Base-by-base conservation (phyloP, 2,113 vertebrate species). In the Clarias gariepinus region DNA sequence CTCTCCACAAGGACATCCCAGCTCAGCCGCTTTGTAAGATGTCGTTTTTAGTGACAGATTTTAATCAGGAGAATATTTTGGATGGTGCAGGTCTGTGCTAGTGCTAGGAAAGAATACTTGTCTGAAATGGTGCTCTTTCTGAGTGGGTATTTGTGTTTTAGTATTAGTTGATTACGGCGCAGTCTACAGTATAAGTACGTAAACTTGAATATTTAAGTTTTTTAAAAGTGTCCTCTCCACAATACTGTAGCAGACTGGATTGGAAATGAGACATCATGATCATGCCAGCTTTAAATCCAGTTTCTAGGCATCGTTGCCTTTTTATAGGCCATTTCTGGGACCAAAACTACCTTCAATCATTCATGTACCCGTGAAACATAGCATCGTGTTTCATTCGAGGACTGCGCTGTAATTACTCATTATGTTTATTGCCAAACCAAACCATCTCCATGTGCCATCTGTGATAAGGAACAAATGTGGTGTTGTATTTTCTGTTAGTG, bases 21-120 rank as follows among this genome's bases (percentile, higher is more conserved):
- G 33, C 85, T 71, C 82, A 84, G 80, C 84, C 41, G 78, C 86
- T 89, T 86, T 84, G 86, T 86, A 87, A 91, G 55, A 55, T 89
- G 53, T 87, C 88, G 85, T 91, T 93, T 88, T 69, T 87, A 88
- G 86, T 86, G 88, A 76, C 88, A 89, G 88, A 91, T 91, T 89
- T 88, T 91, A 88, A 91, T 80, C 81, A 89, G 82, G 81, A 55
- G 41, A 69, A 83, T 68, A 89, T 78, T 58, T 80, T 91, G 80
- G 30, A 85, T 64, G 28, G 90, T 89, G 69, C 86, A 86, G 88
- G 69, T 33, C 23, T 88, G 87, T 88, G 63, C 81, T 87, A 36
- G 21, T 69, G 81, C 88, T n/a, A 83, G 85, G 36, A 63, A 84
- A 81, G 57, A 81, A 11, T 64, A n/a, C 82, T 85, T 16, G 85